Evolutionary conservation across 2,113 vertebrate species (phyloP).

Genomic region (Aldabrachelys gigantea): DNA sequence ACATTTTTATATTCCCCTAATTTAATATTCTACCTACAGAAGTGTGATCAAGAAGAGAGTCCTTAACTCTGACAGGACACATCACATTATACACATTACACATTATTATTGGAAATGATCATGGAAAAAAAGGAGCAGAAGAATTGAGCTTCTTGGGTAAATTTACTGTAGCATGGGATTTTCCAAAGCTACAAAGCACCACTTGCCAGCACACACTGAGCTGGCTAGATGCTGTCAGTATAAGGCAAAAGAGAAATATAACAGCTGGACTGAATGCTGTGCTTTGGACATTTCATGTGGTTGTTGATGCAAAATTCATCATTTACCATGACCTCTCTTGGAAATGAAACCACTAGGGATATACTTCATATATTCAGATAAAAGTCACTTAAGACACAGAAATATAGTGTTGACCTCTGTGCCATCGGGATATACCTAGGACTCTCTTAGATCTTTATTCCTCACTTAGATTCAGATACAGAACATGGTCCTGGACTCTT

Average conservation of each 20-base stretch:
- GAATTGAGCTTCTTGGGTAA: background rate
- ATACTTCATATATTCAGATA: background rate
- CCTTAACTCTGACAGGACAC: slow-evolving; percentile 70
- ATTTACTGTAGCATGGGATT: background rate
- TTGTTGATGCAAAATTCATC: background rate
- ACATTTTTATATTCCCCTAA: slow-evolving; percentile 49
- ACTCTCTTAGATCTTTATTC: background rate
- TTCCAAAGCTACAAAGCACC: slow-evolving; percentile 64
- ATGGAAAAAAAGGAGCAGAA: slow-evolving; percentile 58
- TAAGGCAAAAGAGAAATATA: background rate
- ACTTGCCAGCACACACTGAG: slow-evolving; percentile 39
- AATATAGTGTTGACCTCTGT: background rate
- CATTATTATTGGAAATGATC: slow-evolving; percentile 75
- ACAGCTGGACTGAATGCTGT: background rate
- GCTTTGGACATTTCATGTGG: rapidly evolving
- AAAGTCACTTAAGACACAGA: background rate
- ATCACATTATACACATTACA: slow-evolving; percentile 76
- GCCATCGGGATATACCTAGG: background rate
- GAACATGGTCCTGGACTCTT: background rate
- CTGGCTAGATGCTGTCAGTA: background rate
- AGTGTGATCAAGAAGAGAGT: slow-evolving; percentile 68
- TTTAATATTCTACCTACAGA: slow-evolving; percentile 73
- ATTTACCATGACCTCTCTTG: background rate
- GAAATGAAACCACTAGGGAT: background rate
- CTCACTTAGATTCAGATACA: background rate